Evolutionary conservation across 2,113 vertebrate species (phyloP).

Genomic region (Tinamus guttatus): DNA sequence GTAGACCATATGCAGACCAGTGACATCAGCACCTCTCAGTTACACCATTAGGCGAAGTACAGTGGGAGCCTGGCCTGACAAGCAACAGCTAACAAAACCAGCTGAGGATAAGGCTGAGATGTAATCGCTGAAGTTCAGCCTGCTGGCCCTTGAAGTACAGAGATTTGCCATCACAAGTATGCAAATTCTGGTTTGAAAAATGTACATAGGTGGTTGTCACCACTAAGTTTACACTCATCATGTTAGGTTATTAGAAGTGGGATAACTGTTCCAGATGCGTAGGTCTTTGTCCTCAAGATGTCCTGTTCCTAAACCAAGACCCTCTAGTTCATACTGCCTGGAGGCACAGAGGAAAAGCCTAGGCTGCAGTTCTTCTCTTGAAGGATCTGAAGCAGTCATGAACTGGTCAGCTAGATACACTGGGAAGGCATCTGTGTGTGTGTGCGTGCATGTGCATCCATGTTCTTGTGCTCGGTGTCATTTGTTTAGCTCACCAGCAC

Average conservation of each 20-base stretch:
- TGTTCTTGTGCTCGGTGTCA: not conserved
- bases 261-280: not conserved
- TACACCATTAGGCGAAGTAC: not conserved
- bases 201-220: not conserved
- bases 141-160: not conserved
- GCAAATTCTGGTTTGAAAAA: not conserved
- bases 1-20: not conserved
- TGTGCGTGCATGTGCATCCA: not conserved
- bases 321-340: not conserved
- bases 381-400: not conserved
- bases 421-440: not conserved
- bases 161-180: not conserved
- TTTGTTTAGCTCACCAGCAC: not conserved
- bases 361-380: not conserved
- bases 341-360: not conserved
- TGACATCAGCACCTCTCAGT: not conserved
- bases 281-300: rapidly evolving
- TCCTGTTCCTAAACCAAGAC: not conserved
- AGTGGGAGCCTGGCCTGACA: not conserved
- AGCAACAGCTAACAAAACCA: not conserved
- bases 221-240: not conserved
- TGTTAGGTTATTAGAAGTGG: not conserved
- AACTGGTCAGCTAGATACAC: not conserved
- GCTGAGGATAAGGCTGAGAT: not conserved
- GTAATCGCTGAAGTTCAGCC: rapidly evolving